A percentile compares a stretch with the other conserved stretches of the same genome.
These are phyloP conservation scores for Chinchilla lanigera DNA, from an alignment of 2,113 vertebrate genomes.

Conservation along the genomic window DNA sequence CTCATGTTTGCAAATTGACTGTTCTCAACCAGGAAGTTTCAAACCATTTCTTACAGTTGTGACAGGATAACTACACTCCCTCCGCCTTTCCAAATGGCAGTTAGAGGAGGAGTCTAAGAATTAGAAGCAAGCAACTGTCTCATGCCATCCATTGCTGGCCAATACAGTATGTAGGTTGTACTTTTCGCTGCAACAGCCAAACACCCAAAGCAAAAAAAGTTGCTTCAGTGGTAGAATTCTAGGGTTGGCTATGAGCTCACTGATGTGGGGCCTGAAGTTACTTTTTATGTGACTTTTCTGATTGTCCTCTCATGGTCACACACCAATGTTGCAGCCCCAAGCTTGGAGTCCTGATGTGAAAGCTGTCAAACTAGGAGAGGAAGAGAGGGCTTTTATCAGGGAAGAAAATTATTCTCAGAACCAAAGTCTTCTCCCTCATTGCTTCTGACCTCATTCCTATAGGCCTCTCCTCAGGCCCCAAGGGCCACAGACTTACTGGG, in stretches of 20 bases:
- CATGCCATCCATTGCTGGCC: not conserved
- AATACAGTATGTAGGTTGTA: not conserved
- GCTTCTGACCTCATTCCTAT: not conserved
- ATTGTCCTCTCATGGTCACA: not conserved
- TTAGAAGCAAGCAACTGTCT: not conserved
- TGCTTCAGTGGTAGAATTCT: not conserved
- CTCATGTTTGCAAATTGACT: not conserved
- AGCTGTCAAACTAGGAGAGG: not conserved
- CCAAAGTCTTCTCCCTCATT: not conserved
- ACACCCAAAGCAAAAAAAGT: not conserved
- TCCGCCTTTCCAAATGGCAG: not conserved
- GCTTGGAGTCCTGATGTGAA: not conserved
- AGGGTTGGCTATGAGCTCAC: not conserved
- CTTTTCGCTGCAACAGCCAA: not conserved
- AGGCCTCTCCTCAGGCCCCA: not conserved
- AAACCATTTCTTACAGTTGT: not conserved
- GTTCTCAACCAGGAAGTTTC: not conserved
- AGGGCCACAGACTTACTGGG: not conserved
- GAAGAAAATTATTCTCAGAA: not conserved
- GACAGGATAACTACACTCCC: not conserved
- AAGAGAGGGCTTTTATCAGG: not conserved
- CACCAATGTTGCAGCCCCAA: not conserved
- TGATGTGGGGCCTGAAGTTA: accelerated
- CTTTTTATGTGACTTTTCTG: not conserved
- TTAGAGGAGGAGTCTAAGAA: not conserved